Evolutionary conservation across 2,113 vertebrate species (phyloP).

Genomic region (Catharus fuscescens): DNA sequence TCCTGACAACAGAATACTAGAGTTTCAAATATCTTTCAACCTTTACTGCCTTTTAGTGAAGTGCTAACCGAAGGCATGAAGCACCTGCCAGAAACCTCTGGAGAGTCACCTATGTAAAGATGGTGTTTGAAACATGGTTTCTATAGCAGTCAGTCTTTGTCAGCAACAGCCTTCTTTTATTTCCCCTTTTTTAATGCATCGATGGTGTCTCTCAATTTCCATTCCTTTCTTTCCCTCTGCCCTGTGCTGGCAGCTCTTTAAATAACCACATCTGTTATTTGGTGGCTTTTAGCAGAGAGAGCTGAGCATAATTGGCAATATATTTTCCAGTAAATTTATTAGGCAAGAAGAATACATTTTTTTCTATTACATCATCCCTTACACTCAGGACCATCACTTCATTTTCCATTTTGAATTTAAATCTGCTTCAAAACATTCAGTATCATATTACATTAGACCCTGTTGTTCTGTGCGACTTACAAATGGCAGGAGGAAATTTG

Average conservation of each 20-base stretch:
- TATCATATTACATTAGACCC: slow-evolving; percentile 19
- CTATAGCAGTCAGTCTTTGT: neutral
- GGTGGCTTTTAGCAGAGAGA: slow-evolving; percentile 9
- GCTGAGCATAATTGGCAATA: neutral
- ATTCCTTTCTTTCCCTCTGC: neutral
- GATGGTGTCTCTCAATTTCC: neutral
- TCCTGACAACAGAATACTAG: neutral
- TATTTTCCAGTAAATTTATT: slow-evolving; percentile 58
- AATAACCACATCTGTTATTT: neutral
- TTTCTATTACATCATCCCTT: slow-evolving; percentile 3
- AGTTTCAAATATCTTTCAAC: neutral
- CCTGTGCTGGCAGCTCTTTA: neutral
- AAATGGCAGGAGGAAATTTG: slow-evolving; percentile 62
- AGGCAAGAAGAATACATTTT: slow-evolving; percentile 22
- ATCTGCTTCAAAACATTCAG: slow-evolving; percentile 36
- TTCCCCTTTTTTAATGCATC: neutral
- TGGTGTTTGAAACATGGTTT: neutral
- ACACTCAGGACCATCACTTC: slow-evolving; percentile 11
- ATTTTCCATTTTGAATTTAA: slow-evolving; percentile 69
- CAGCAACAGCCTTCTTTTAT: neutral
- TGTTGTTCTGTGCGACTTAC: neutral
- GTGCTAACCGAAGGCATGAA: neutral
- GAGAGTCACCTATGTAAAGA: neutral
- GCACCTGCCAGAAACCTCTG: neutral
- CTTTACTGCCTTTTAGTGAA: neutral